Conservation (phyloP, 1,140 invertebrate genomes). For the Planococcus citri region DNA sequence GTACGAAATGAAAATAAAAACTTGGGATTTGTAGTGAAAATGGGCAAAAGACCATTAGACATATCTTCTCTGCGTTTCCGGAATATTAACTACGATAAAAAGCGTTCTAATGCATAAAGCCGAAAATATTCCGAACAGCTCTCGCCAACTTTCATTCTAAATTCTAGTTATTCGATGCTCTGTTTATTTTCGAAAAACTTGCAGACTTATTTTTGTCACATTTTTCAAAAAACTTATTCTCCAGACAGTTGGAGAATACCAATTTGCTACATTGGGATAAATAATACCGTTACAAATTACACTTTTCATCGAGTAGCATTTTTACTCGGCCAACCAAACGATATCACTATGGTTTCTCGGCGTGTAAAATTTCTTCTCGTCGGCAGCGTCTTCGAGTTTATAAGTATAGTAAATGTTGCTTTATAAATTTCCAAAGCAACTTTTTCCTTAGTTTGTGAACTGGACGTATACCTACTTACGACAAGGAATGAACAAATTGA, state of each 20-base stretch:
- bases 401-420: no score
- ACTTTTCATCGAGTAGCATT: not conserved
- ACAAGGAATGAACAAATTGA: no score
- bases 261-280: not conserved
- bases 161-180: not conserved
- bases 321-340: no score
- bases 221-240: constrained; percentile 8
- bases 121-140: constrained; percentile 6
- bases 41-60: constrained; percentile 1
- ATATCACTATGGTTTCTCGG: no score
- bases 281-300: constrained; percentile 7
- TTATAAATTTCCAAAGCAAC: no score
- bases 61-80: not conserved
- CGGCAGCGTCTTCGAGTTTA: no score
- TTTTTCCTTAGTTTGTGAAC: no score
- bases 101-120: not conserved
- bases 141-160: not conserved
- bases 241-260: not conserved
- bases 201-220: not conserved
- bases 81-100: constrained; percentile 4
- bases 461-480: no score
- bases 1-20: constrained; percentile 2
- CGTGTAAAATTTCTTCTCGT: no score
- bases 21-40: constrained; percentile 6
- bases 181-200: constrained; percentile 4